Evolutionary conservation across 2,797 vertebrate genomes (phyloP).

Genomic region (Hirundo rustica): DNA sequence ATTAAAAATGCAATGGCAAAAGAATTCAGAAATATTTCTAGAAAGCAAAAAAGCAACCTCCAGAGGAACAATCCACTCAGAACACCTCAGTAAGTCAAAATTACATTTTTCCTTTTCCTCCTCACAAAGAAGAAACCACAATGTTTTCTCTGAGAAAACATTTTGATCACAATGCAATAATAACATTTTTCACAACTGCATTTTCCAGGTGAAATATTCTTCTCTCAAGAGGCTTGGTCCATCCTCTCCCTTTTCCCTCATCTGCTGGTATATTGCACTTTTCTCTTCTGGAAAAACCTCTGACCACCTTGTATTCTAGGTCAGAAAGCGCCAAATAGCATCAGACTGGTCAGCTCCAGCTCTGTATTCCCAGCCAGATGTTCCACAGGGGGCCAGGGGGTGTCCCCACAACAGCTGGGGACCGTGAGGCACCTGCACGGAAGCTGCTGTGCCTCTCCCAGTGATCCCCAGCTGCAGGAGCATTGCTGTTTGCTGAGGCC

Average conservation of each 20-base stretch:
- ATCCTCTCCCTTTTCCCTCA: neutral
- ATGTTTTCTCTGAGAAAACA: neutral
- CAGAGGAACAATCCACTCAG: neutral
- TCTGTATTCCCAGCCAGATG: neutral
- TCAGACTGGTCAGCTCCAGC: neutral
- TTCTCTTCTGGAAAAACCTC: neutral
- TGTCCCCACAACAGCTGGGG: neutral
- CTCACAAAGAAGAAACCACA: neutral
- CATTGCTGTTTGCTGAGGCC: neutral
- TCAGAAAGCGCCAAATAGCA: fast-evolving
- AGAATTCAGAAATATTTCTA: neutral
- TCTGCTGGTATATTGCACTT: neutral
- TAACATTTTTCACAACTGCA: neutral
- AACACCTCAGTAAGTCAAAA: neutral
- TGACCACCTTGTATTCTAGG: neutral
- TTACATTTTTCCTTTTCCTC: neutral
- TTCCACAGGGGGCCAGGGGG: neutral
- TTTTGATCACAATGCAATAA: neutral
- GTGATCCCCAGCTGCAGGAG: neutral
- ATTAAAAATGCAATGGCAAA: neutral
- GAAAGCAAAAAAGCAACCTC: neutral
- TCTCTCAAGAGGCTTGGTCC: neutral
- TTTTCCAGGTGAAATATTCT: neutral
- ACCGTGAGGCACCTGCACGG: fast-evolving
- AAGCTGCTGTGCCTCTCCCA: neutral